phyloP scores from a whole-genome alignment of 2,888 invertebrate genomes.

The Lepidonotus clava region DNA sequence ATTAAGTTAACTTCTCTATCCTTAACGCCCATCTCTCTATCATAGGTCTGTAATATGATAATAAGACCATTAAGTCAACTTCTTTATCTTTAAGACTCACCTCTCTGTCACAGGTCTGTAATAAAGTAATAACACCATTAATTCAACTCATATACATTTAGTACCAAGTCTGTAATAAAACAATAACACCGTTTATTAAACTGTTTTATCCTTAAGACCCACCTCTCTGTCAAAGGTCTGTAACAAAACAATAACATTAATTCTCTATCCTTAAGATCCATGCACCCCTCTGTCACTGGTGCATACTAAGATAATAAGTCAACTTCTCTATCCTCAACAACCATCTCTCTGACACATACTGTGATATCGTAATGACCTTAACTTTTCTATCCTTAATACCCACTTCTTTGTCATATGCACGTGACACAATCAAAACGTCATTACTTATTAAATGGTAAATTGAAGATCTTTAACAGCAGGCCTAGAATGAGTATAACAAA shows the following conservation, averaged over 20 bases:
- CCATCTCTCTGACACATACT: too few relatives aligned
- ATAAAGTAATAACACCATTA: too few relatives aligned
- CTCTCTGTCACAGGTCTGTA: slow-evolving; percentile 58
- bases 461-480: too few relatives aligned
- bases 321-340: too few relatives aligned
- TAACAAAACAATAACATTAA: too few relatives aligned
- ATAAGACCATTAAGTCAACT: too few relatives aligned
- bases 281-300: slow-evolving; percentile 65
- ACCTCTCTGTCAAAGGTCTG: slow-evolving; percentile 63
- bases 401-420: slow-evolving; percentile 67
- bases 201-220: slow-evolving; percentile 72
- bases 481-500: too few relatives aligned
- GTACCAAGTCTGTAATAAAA: slow-evolving; percentile 50
- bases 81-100: slow-evolving; percentile 72
- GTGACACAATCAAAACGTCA: too few relatives aligned
- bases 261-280: slow-evolving; percentile 73
- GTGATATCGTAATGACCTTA: too few relatives aligned
- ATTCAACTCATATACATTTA: slow-evolving; percentile 73
- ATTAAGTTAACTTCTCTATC: slow-evolving; percentile 74
- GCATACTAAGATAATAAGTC: neutral
- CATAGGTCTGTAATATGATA: neutral
- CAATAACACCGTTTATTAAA: too few relatives aligned
- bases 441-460: too few relatives aligned
- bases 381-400: slow-evolving; percentile 72
- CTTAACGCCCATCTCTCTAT: slow-evolving; percentile 69